Percentiles rank a stretch among this genome's conserved stretches.
phyloP scores from a whole-genome alignment of 1,140 invertebrate genomes.

The Listronotus bonariensis region DNA sequence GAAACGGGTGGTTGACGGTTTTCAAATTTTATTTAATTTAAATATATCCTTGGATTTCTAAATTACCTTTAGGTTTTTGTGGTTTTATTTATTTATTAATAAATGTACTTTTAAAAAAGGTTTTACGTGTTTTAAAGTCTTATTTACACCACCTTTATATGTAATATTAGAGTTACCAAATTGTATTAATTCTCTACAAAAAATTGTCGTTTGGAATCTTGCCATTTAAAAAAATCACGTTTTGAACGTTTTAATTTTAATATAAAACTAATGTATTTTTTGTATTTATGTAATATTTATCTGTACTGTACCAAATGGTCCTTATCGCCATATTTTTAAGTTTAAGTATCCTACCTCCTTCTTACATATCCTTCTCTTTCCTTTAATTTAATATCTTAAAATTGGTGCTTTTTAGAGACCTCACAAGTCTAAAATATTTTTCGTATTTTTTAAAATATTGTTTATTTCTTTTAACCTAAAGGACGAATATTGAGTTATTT shows the following conservation, averaged over 20 bases:
- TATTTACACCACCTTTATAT: constrained; percentile 14
- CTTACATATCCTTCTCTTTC: neutral
- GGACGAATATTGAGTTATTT: no score
- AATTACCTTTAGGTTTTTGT: no score
- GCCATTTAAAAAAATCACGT: constrained; percentile 13
- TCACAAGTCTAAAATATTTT: no score
- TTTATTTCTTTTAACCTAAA: no score
- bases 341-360: constrained; percentile 28
- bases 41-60: no score
- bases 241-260: neutral
- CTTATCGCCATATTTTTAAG: constrained; percentile 29
- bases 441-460: no score
- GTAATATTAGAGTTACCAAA: constrained; percentile 26
- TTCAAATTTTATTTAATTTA: no score
- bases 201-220: constrained; percentile 14
- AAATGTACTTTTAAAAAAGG: no score
- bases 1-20: no score
- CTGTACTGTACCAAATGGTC: constrained; percentile 36
- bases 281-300: constrained; percentile 23
- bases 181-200: constrained; percentile 12
- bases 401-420: constrained; percentile 18
- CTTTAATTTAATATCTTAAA: neutral
- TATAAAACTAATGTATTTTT: neutral
- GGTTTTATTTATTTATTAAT: no score
- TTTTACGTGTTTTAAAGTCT: no score